Evolutionary conservation across 2,797 vertebrate species (phyloP).

Genomic region (Poeciliopsis turneri): DNA sequence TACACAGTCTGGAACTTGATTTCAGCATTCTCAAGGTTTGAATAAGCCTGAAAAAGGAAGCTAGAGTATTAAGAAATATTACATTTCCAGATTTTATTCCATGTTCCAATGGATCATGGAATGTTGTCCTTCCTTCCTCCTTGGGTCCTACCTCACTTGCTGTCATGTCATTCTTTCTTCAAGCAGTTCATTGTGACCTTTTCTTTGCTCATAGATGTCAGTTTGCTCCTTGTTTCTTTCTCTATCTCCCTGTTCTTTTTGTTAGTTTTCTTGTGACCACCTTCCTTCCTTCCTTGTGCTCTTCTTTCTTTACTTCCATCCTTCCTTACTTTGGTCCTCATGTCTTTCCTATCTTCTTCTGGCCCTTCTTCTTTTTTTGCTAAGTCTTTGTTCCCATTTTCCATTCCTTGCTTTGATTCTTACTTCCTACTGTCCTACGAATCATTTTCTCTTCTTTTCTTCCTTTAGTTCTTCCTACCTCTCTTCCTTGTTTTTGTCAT

Average conservation of each 20-base stretch:
- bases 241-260: neutral
- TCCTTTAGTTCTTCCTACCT: neutral
- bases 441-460: neutral
- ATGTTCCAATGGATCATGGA: neutral
- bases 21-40: neutral
- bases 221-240: neutral
- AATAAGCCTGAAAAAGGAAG: neutral
- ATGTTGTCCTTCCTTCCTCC: neutral
- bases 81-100: neutral
- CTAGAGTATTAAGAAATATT: neutral
- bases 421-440: neutral
- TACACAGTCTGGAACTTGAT: conserved; percentile 1
- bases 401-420: neutral
- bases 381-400: neutral
- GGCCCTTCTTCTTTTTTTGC: neutral
- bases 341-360: neutral
- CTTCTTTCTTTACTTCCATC: neutral
- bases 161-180: neutral
- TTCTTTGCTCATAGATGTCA: neutral
- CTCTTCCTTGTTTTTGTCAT: neutral
- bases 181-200: neutral
- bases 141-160: neutral
- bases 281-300: neutral
- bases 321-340: neutral
- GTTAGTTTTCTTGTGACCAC: neutral